Evolutionary conservation across 2,113 vertebrate species (phyloP), one percentile per base, ranked within the genome.

Genomic region (Toxotes jaculatrix): DNA sequence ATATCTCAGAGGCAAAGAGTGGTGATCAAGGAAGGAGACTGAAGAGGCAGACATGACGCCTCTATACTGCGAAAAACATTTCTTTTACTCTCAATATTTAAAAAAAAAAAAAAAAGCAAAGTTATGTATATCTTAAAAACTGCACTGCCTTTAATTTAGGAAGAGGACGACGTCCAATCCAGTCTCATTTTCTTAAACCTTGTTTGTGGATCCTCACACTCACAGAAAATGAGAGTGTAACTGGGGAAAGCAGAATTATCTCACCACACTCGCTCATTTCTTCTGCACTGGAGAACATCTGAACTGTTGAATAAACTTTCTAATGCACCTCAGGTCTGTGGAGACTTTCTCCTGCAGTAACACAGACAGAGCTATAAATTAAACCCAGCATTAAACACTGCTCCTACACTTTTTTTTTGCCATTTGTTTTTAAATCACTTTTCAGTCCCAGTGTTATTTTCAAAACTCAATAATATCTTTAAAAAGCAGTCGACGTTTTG

Each of bases 11-110:
- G 80, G 60, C 66, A 65, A 51, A 10, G 31, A 67, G 76, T 0
- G 38, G 19, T 38, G 82, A 92, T 92, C 83, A 84, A 83, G 83
- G 80, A 45, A 16, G 38, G 47, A 67, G 19, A 38, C 42, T 81
- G 31, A n/a, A 55, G 65, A 59, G 19, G 57, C 57, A 55, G 72
- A 77, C 57, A 31, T 3, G 14, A 47, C 55, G 16, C 40, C 40
- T 79, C 49, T 3, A 2, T 16, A 8, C 68, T 0, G 40, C 10
- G 0, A 32, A 62, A 17, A 68, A 68, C 27, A 45, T 16, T n/a
- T 68, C 36, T 51, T 51, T 66, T 17, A n/a, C 19, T 14, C 23
- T 59, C 0, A 60, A 49, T 21, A 49, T 34, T 9, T 27, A 27
- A 27, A 27, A 27, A 27, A 27, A 32, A 34, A 69, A 34, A 14